Evolutionary conservation across 2,888 invertebrate genomes (phyloP), one percentile per base, ranked within the genome.

Genomic region (Drosophila nigricruria): DNA sequence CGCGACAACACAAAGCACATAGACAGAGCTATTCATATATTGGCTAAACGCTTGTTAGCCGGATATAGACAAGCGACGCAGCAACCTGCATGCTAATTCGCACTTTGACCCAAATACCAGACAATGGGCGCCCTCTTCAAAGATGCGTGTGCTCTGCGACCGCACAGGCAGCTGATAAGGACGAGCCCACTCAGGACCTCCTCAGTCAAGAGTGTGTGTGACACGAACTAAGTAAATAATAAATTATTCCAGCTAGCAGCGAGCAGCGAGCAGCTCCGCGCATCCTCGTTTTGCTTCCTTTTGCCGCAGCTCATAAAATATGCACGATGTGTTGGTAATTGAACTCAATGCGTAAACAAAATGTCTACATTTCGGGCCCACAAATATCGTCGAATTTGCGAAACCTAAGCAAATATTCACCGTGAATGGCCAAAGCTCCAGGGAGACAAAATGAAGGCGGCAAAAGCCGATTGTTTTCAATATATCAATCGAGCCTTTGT

Each of bases 321-420:
- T 87, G 83, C 88, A 82, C 62, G 64, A 63, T 57, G 85, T 75
- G 85, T 81, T 60, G 72, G 73, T 77, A 87, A 87, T 84, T 88
- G 85, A 82, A 79, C 73, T 65, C 80, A 77, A 84, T 85, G 78
- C 56, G 54, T 64, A 73, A 81, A 79, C 79, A 77, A 79, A 84
- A 77, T 70, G 70, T 82, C 83, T 70, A 57, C 71, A 59, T 75
- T 73, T 69, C 20, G 60, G 27, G 45, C 67, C 70, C 70, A 65
- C 45, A 57, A 56, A 58, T 59, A 50, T 50, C 58, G 32, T 52
- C 34, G 20, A 36, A 56, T 45, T 63, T 40, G 43, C 23, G 40
- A 34, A 53, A 59, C 43, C 60, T 27, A 34, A 58, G 34, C 25
- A 23, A 54, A 56, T 23, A 34, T 45, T 23, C 40, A 45, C 56